These are phyloP conservation scores for Branchinecta lynchi DNA, from an alignment of 1,140 invertebrate species.

Conservation along the genomic window DNA sequence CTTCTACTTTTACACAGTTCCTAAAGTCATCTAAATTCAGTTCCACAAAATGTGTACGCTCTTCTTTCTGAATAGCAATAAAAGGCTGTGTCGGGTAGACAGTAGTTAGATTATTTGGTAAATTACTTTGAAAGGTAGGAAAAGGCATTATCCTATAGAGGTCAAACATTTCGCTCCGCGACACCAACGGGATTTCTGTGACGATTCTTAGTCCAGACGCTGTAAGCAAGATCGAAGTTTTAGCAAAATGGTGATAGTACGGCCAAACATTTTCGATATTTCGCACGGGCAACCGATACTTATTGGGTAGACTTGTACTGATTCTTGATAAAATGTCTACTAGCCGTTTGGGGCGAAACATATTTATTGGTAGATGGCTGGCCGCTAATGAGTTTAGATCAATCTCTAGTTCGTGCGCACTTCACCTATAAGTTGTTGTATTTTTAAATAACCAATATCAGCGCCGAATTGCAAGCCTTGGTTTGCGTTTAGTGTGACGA, in stretches of 20 bases:
- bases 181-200: not conserved
- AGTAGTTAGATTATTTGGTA: not conserved
- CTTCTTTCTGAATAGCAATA: slow-evolving; percentile 1
- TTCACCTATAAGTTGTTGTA: not conserved
- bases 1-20: not conserved
- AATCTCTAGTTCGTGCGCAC: not conserved
- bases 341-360: not conserved
- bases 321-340: not conserved
- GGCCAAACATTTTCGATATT: not conserved
- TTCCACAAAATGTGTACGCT: not conserved
- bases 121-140: not conserved
- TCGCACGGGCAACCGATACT: not conserved
- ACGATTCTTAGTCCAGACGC: not conserved
- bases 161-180: not conserved
- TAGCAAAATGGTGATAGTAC: not conserved
- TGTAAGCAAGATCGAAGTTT: not conserved
- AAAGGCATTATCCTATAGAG: not conserved
- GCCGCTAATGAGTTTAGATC: not conserved
- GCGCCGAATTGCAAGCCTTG: not conserved
- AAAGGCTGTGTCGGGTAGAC: not conserved
- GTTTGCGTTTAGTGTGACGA: not conserved
- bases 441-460: not conserved
- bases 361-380: not conserved
- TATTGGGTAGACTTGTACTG: not conserved
- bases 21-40: not conserved